Conservation (phyloP, 2,797 vertebrate genomes). For the Lepidocolaptes lacrymiger region DNA sequence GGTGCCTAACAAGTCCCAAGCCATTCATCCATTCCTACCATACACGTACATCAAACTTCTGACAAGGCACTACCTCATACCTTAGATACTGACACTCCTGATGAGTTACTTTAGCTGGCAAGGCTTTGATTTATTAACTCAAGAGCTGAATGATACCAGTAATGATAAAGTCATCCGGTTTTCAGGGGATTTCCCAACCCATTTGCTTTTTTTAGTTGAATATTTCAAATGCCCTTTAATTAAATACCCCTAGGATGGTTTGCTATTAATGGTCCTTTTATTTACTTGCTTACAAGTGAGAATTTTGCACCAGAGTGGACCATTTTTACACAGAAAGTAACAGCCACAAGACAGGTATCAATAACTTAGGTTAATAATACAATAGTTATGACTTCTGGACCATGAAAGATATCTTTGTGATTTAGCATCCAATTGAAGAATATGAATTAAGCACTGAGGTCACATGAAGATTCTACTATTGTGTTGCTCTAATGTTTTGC, state of each 20-base stretch:
- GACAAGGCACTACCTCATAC: background rate
- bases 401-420: background rate
- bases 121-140: conserved; percentile 41
- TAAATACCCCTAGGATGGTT: background rate
- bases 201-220: background rate
- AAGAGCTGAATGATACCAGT: background rate
- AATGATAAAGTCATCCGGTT: background rate
- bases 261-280: background rate
- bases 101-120: conserved; percentile 45
- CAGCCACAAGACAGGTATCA: background rate
- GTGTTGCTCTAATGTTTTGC: background rate
- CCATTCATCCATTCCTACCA: conserved; percentile 13
- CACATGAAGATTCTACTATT: background rate
- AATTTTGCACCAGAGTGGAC: background rate
- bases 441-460: background rate
- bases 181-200: background rate
- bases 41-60: conserved; percentile 22
- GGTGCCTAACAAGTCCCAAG: background rate
- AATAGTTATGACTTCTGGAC: background rate
- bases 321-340: background rate
- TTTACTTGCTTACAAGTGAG: background rate
- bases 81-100: conserved; percentile 6
- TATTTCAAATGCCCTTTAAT: background rate
- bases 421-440: background rate
- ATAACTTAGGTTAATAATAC: background rate